Evolutionary conservation across 2,888 invertebrate species (phyloP).

Genomic region (Zygaena filipendulae): DNA sequence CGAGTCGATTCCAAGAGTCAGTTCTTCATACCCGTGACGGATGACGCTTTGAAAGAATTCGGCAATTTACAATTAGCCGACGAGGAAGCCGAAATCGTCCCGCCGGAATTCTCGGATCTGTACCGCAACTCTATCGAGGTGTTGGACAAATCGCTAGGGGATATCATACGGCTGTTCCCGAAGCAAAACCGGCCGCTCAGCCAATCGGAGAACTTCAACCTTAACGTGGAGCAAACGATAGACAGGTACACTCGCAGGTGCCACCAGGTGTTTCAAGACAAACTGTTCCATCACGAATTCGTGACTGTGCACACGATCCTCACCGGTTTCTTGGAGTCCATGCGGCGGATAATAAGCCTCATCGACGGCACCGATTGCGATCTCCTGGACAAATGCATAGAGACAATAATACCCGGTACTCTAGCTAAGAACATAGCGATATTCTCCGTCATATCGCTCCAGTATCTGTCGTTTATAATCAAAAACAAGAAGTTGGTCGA

Average conservation of each 20-base stretch:
- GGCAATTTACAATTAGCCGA: slow-evolving; percentile 48
- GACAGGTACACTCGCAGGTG: slow-evolving; percentile 57
- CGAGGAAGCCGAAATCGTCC: slow-evolving; percentile 38
- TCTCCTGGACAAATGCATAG: slow-evolving; percentile 49
- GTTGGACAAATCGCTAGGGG: slow-evolving; percentile 46
- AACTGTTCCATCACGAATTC: slow-evolving; percentile 56
- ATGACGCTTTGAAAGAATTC: slow-evolving; percentile 40
- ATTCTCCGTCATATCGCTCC: slow-evolving; percentile 53
- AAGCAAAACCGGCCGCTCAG: slow-evolving; percentile 57
- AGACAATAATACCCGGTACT: slow-evolving; percentile 37
- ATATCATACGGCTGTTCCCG: slow-evolving; percentile 49
- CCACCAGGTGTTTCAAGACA: slow-evolving; percentile 61
- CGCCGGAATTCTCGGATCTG: slow-evolving; percentile 45
- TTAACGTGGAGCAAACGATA: slow-evolving; percentile 50
- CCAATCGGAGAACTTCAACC: slow-evolving; percentile 54
- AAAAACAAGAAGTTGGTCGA: slow-evolving; percentile 60
- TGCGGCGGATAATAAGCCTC: slow-evolving; percentile 32
- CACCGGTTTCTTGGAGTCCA: slow-evolving; percentile 35
- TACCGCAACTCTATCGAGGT: slow-evolving; percentile 33
- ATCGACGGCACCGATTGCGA: slow-evolving; percentile 52
- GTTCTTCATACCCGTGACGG: slow-evolving; percentile 55
- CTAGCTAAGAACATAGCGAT: slow-evolving; percentile 45
- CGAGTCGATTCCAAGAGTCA: slow-evolving; percentile 57
- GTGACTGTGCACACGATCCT: slow-evolving; percentile 43
- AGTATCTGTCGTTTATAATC: slow-evolving; percentile 58